phyloP scores from a whole-genome alignment of 1,140 invertebrate species.

The Drosophila ambigua region DNA sequence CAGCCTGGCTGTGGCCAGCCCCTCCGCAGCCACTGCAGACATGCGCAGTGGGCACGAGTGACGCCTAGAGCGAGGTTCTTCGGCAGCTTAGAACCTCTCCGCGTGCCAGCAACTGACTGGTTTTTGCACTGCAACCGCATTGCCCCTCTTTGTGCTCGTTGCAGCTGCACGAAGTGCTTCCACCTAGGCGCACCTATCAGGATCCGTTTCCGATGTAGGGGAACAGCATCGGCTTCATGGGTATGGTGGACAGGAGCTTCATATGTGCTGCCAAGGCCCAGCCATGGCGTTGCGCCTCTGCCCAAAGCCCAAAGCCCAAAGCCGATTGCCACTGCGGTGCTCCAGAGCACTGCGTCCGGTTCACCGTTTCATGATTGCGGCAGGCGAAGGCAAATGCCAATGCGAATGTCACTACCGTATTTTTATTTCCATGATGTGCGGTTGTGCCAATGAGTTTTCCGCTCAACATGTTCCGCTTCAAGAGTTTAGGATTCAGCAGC shows the following conservation, averaged over 20 bases:
- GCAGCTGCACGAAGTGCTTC: not conserved
- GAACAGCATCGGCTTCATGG: constrained; percentile 25
- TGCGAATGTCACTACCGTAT: constrained; percentile 33
- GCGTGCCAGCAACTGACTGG: constrained; percentile 3
- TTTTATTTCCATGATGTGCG: constrained; percentile 36
- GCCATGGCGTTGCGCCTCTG: no score
- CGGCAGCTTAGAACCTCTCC: no score
- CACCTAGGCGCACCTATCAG: constrained; percentile 28
- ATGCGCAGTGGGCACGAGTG: not conserved
- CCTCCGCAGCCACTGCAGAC: not conserved
- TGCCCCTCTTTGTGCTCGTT: not conserved
- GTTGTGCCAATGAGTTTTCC: constrained; percentile 29
- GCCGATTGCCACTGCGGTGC: no score
- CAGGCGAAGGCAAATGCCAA: not conserved
- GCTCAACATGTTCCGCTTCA: not conserved
- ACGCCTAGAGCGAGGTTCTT: no score
- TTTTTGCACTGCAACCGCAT: no score
- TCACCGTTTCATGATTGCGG: constrained; percentile 3
- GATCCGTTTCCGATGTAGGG: constrained; percentile 20
- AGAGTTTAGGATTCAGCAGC: no score
- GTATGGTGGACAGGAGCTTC: constrained; percentile 7
- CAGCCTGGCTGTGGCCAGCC: not conserved
- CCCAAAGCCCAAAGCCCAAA: not conserved
- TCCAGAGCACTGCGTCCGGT: not conserved
- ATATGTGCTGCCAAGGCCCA: not conserved